Conservation (phyloP, 2,113 vertebrate species). For the Seriola aureovittata region DNA sequence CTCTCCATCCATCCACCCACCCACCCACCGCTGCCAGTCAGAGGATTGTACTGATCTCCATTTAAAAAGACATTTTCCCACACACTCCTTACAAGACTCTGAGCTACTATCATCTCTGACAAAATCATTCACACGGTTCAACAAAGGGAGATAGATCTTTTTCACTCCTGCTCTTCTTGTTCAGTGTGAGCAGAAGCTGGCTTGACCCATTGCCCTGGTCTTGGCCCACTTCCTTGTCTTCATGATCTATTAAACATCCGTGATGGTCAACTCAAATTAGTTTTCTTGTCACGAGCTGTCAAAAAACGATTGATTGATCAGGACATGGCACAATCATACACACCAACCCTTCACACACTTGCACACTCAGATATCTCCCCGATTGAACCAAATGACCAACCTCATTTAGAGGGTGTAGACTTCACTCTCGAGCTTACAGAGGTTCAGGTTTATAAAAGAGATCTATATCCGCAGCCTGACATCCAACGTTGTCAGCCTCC, state of each 20-base stretch:
- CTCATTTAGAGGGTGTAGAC: slow-evolving; percentile 34
- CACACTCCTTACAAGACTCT: slow-evolving; percentile 16
- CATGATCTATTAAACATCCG: slow-evolving; percentile 7
- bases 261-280: not conserved
- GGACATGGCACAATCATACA: not conserved
- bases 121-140: slow-evolving; percentile 15
- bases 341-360: slow-evolving; percentile 3
- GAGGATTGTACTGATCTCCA: not conserved
- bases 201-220: slow-evolving; percentile 18
- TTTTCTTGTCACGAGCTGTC: slow-evolving; percentile 13
- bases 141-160: not conserved
- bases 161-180: slow-evolving; percentile 16
- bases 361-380: not conserved
- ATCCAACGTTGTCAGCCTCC: slow-evolving; percentile 72
- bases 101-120: slow-evolving; percentile 4
- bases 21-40: not conserved
- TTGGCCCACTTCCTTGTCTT: slow-evolving; percentile 12
- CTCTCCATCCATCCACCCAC: not conserved
- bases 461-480: slow-evolving; percentile 68
- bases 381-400: slow-evolving; percentile 40
- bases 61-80: slow-evolving; percentile 28
- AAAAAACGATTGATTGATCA: slow-evolving; percentile 19
- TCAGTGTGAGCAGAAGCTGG: not conserved
- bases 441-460: slow-evolving; percentile 60
- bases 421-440: slow-evolving; percentile 27